phyloP scores from a whole-genome alignment of 2,113 vertebrate genomes.

The Megaptera novaeangliae region DNA sequence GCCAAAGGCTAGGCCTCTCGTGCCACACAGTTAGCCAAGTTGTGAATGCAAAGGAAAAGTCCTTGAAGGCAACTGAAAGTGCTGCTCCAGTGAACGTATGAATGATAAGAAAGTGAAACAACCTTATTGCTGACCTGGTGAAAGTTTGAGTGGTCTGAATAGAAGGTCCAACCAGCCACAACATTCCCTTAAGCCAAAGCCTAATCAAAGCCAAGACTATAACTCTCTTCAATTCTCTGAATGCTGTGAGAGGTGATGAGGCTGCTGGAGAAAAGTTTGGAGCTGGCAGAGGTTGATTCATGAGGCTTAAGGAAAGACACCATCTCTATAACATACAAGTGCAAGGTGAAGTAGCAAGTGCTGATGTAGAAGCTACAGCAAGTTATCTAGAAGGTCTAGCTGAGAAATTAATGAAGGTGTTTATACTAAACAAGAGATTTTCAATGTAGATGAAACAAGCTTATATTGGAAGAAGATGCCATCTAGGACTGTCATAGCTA shows the following conservation, averaged over 20 bases:
- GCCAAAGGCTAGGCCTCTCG: no score
- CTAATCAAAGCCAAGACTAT: neutral
- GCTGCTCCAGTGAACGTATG: neutral
- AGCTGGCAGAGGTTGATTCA: neutral
- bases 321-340: neutral
- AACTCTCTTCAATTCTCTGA: neutral
- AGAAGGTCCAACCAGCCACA: neutral
- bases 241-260: neutral
- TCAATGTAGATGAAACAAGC: neutral
- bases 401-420: neutral
- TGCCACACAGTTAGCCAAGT: no score
- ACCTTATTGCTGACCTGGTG: neutral
- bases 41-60: no score
- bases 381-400: neutral
- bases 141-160: neutral
- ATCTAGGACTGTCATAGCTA: neutral
- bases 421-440: neutral
- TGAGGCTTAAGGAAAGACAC: neutral
- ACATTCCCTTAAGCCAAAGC: neutral
- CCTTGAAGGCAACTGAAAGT: no score
- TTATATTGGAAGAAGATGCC: neutral
- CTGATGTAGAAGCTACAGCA: neutral
- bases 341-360: neutral
- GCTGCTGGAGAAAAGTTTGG: neutral
- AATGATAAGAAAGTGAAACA: neutral